A percentile compares a stretch with the other conserved stretches of the same genome.
Evolutionary conservation across 2,113 vertebrate species (phyloP).

Genomic region (Zapus hudsonius): DNA sequence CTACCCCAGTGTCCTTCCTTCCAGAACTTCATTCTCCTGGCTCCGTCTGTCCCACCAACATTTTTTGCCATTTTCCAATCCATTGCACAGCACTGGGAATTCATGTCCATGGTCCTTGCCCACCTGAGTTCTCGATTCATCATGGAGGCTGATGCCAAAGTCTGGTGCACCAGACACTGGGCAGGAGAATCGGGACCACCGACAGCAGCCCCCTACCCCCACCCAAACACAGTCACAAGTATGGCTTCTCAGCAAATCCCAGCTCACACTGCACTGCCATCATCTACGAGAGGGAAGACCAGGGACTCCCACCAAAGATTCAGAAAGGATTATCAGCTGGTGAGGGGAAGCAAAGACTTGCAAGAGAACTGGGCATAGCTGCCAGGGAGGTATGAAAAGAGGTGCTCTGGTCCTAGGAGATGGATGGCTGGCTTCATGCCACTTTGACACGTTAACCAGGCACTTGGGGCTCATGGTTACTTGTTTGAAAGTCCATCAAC

Average conservation of each 20-base stretch:
- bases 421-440: too few species aligned
- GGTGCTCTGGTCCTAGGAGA: constrained; percentile 72
- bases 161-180: not conserved
- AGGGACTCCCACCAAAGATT: constrained; percentile 78
- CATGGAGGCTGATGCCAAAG: not conserved
- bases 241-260: too few species aligned
- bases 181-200: not conserved
- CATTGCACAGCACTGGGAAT: not conserved
- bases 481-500: constrained; percentile 55
- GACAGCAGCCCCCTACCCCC: not conserved
- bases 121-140: not conserved
- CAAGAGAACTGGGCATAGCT: constrained; percentile 79
- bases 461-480: constrained; percentile 50
- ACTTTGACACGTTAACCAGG: constrained; percentile 73
- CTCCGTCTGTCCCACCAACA: not conserved
- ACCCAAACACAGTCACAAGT: too few species aligned
- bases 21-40: not conserved
- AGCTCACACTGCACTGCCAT: not conserved
- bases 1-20: not conserved
- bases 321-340: constrained; percentile 67
- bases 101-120: too few species aligned
- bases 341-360: constrained; percentile 79
- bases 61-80: too few species aligned
- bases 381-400: constrained; percentile 74
- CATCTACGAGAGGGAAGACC: not conserved